Conservation (phyloP, 2,113 vertebrate genomes). For the Malurus melanocephalus region DNA sequence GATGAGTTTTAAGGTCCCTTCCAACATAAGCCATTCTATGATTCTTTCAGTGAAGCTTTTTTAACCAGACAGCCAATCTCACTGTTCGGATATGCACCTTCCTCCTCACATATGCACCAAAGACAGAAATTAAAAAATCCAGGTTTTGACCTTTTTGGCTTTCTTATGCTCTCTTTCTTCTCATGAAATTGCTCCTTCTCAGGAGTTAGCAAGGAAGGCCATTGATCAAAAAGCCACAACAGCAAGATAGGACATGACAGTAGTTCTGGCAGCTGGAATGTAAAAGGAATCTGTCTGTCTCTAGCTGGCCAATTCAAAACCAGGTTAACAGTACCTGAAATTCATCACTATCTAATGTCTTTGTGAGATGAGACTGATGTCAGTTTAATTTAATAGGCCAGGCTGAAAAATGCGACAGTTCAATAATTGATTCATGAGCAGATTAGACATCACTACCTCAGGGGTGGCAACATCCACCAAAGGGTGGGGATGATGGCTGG, state of each 20-base stretch:
- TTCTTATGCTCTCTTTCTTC: not conserved
- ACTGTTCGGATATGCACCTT: not conserved
- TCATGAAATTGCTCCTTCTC: not conserved
- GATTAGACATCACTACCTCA: constrained; percentile 40
- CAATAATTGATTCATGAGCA: constrained; percentile 66
- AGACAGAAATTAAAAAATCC: not conserved
- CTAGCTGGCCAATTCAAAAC: constrained; percentile 53
- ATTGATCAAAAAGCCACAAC: constrained; percentile 21
- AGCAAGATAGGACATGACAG: not conserved
- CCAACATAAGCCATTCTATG: not conserved
- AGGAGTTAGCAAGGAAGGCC: not conserved
- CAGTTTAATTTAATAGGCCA: constrained; percentile 64
- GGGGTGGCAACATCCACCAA: constrained; percentile 30
- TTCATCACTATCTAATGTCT: constrained; percentile 62
- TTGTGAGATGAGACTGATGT: constrained; percentile 64
- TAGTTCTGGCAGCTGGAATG: constrained; percentile 22
- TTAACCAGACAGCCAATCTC: not conserved
- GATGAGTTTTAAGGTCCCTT: not conserved
- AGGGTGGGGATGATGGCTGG: not conserved
- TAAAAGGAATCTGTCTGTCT: constrained; percentile 56
- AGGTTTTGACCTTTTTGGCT: not conserved
- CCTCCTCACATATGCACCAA: not conserved
- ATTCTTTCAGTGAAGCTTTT: not conserved
- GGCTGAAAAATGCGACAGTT: constrained; percentile 57
- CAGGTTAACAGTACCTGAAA: constrained; percentile 61